A percentile compares a stretch with the other conserved stretches of the same genome.
Evolutionary conservation across 2,113 vertebrate genomes (phyloP).

Genomic region (Scophthalmus maximus): DNA sequence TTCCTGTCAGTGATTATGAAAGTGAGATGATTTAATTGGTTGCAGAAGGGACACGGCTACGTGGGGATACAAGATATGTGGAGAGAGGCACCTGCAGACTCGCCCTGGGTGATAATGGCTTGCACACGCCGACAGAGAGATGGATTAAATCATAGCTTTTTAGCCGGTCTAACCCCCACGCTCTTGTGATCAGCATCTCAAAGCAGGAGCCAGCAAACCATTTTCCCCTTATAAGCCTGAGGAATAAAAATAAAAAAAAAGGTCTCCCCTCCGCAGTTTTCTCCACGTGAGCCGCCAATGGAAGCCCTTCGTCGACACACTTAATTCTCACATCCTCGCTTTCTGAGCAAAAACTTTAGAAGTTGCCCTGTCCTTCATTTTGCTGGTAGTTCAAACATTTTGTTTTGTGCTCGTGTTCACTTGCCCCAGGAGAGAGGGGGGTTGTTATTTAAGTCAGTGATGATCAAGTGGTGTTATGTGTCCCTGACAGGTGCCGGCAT

Average conservation of each 20-base stretch:
- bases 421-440: constrained; percentile 13
- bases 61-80: constrained; percentile 40
- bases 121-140: constrained; percentile 49
- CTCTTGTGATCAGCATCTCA: constrained; percentile 74
- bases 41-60: constrained; percentile 40
- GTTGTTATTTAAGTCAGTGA: constrained; percentile 21
- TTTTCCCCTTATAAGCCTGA: constrained; percentile 36
- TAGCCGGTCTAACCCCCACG: constrained; percentile 45
- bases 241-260: constrained; percentile 1
- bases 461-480: constrained; percentile 48
- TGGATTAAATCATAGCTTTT: constrained; percentile 73
- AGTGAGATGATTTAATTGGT: constrained; percentile 70
- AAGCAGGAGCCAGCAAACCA: constrained; percentile 46
- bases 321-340: constrained; percentile 60
- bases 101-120: constrained; percentile 53
- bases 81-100: constrained; percentile 30
- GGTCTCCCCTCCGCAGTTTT: constrained; percentile 35
- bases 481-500: constrained; percentile 80
- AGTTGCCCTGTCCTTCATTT: constrained; percentile 53
- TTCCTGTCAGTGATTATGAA: constrained; percentile 69
- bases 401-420: constrained; percentile 35
- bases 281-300: constrained; percentile 38
- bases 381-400: constrained; percentile 15
- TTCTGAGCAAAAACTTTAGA: constrained; percentile 34
- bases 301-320: constrained; percentile 40